phyloP scores from a whole-genome alignment of 30 jellyfish, hydroid and myxozoan species.

The Aurelia coerulea region DNA sequence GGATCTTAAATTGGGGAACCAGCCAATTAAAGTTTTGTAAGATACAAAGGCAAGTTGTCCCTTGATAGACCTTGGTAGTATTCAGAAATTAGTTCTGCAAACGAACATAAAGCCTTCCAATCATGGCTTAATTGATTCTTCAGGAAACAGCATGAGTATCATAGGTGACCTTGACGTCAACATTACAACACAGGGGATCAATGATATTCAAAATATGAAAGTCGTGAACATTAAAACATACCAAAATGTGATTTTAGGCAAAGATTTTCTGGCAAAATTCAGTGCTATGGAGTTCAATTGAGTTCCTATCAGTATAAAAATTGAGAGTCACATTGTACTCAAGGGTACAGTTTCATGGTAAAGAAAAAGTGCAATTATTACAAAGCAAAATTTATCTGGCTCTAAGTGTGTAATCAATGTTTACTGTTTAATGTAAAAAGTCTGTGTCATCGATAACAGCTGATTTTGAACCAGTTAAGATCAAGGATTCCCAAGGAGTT shows the following conservation, averaged over 20 bases:
- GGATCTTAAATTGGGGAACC: slow-evolving; percentile 10
- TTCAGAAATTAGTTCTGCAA: slow-evolving; percentile 7
- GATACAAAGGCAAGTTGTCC: slow-evolving; percentile 72
- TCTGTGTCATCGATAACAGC: slow-evolving; percentile 33
- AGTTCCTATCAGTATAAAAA: not conserved
- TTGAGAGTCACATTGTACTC: not conserved
- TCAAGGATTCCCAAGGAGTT: slow-evolving; percentile 2
- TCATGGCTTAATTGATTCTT: slow-evolving; percentile 31
- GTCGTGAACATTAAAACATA: slow-evolving; percentile 14
- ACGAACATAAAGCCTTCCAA: not conserved
- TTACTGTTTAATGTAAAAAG: slow-evolving; percentile 16
- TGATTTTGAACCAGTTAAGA: slow-evolving; percentile 22
- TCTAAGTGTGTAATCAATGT: not conserved
- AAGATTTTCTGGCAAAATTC: slow-evolving; percentile 16
- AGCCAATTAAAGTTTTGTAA: slow-evolving; percentile 22
- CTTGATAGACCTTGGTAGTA: slow-evolving; percentile 52
- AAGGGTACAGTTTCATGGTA: not conserved
- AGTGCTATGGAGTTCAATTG: slow-evolving; percentile 5
- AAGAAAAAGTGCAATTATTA: not conserved
- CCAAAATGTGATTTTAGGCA: slow-evolving; percentile 24
- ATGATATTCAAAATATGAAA: slow-evolving; percentile 25
- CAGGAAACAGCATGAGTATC: slow-evolving; percentile 54
- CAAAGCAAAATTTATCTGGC: slow-evolving; percentile 7
- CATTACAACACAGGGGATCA: not conserved
- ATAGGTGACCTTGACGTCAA: slow-evolving; percentile 12